A percentile compares a stretch with the other conserved stretches of the same genome.
phyloP scores from a whole-genome alignment of 2,113 vertebrate species.

The Leucopsar rothschildi region DNA sequence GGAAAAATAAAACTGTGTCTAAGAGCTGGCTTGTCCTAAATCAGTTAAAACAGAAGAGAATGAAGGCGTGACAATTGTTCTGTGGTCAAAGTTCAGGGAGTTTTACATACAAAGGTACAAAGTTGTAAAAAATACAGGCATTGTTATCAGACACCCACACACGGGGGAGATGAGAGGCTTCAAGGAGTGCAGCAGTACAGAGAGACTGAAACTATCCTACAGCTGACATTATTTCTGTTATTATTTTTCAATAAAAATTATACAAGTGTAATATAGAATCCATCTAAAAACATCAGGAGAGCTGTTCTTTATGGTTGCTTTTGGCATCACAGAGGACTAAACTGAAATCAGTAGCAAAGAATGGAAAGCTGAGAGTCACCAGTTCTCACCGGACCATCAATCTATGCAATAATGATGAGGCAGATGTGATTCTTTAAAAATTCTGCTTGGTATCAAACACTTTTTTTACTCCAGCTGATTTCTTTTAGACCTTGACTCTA shows the following conservation, averaged over 20 bases:
- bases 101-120: neutral
- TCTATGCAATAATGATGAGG: neutral
- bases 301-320: neutral
- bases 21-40: neutral
- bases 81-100: neutral
- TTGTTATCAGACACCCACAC: neutral
- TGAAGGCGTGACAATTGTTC: neutral
- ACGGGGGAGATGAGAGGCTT: neutral
- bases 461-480: neutral
- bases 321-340: neutral
- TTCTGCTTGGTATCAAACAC: neutral
- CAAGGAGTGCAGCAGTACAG: neutral
- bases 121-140: neutral
- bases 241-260: neutral
- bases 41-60: neutral
- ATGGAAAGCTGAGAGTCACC: neutral
- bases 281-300: neutral
- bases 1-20: neutral
- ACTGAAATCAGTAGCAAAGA: neutral
- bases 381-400: neutral
- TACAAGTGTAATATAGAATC: neutral
- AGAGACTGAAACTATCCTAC: neutral
- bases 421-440: neutral
- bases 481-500: neutral
- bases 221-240: neutral